These are phyloP conservation scores for Neodiprion lecontei DNA, from an alignment of 1,140 invertebrate species.

Conservation along the genomic window DNA sequence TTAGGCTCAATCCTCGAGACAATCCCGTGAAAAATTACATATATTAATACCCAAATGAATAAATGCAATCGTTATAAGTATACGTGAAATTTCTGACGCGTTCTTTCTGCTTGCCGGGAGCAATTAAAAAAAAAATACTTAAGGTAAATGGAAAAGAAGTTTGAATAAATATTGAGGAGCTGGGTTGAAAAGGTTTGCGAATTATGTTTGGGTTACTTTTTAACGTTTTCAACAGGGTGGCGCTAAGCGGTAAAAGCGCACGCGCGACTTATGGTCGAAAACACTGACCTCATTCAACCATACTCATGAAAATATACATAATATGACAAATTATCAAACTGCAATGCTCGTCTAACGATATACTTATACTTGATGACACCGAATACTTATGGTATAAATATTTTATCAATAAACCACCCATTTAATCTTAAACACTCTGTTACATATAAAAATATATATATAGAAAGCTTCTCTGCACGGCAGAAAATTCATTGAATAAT, in stretches of 20 bases:
- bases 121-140: constrained; percentile 3
- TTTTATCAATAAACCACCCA: background rate
- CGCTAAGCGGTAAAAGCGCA: constrained; percentile 47
- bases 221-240: constrained; percentile 57
- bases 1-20: background rate
- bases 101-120: background rate
- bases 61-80: background rate
- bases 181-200: constrained; percentile 26
- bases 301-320: constrained; percentile 31
- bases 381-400: background rate
- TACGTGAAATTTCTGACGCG: no score
- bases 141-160: background rate
- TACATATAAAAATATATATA: background rate
- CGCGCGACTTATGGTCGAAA: constrained; percentile 59
- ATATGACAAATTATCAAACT: no score
- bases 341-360: background rate
- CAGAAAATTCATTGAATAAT: no score
- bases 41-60: background rate
- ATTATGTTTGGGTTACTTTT: constrained; percentile 54
- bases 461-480: background rate
- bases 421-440: no score
- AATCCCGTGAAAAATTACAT: background rate
- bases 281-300: constrained; percentile 61
- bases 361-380: background rate
- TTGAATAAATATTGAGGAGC: background rate